phyloP scores from a whole-genome alignment of 2,888 invertebrate genomes.

The Drosophila pseudotalamancana region DNA sequence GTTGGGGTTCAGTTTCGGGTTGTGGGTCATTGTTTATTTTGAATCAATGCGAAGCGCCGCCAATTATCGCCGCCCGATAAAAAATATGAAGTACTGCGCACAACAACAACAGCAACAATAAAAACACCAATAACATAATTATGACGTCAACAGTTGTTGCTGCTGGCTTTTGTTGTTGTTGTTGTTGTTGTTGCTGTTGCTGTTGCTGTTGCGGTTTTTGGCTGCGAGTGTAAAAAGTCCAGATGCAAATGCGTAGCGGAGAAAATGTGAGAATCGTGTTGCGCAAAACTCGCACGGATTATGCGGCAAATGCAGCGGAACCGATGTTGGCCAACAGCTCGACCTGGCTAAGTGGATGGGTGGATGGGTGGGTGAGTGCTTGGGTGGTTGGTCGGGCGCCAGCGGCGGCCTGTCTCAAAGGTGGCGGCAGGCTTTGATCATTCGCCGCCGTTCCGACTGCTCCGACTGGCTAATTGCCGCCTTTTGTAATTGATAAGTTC shows the following conservation, averaged over 20 bases:
- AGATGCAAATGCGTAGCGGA: conserved; percentile 49
- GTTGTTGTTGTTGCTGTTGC: conserved; percentile 17
- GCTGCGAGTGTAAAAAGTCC: conserved; percentile 32
- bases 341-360: too few species aligned
- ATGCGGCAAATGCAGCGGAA: conserved; percentile 40
- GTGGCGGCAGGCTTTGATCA: conserved; percentile 56
- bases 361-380: not conserved
- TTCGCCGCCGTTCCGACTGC: conserved; percentile 56
- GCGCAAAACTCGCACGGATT: conserved; percentile 35
- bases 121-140: conserved; percentile 41
- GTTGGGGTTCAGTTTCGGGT: conserved; percentile 23
- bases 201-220: conserved; percentile 43
- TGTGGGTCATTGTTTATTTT: conserved; percentile 66
- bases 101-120: conserved; percentile 15
- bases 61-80: conserved; percentile 69
- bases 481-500: conserved; percentile 74
- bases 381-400: conserved; percentile 53
- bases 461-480: conserved; percentile 66
- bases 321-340: conserved; percentile 11
- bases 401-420: conserved; percentile 64
- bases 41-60: conserved; percentile 65
- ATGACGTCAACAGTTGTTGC: conserved; percentile 59
- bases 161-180: too few species aligned
- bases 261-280: conserved; percentile 22
- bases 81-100: conserved; percentile 52